Conservation (phyloP, 2,797 vertebrate genomes). For the Chromobotia macracanthus region DNA sequence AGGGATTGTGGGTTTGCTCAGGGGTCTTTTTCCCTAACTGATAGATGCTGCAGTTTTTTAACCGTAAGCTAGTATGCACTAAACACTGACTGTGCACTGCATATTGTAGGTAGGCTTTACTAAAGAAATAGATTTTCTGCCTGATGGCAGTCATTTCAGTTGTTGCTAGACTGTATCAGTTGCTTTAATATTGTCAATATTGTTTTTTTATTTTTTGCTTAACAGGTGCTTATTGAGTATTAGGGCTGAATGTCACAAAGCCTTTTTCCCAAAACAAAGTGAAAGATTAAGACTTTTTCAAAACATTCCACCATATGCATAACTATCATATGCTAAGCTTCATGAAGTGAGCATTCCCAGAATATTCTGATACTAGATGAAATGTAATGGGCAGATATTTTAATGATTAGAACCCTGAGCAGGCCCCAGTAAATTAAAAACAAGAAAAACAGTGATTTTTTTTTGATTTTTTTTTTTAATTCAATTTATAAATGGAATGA, state of each 20-base stretch:
- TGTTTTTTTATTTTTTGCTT: background rate
- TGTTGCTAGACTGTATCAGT: too few species aligned
- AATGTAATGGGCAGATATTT: background rate
- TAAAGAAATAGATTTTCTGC: too few species aligned
- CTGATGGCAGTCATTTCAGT: too few species aligned
- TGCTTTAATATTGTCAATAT: background rate
- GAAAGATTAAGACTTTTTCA: background rate
- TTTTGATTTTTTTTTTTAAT: background rate
- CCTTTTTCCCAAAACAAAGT: background rate
- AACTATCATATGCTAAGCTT: background rate
- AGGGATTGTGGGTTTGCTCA: slow-evolving; percentile 28
- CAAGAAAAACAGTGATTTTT: background rate
- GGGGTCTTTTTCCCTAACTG: background rate
- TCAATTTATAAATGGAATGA: slow-evolving; percentile 2
- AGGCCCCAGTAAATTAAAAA: slow-evolving; percentile 1
- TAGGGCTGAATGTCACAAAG: background rate
- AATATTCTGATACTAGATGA: background rate
- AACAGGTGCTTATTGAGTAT: background rate
- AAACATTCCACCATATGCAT: background rate
- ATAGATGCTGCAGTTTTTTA: background rate
- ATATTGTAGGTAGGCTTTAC: too few species aligned
- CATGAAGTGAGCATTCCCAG: background rate
- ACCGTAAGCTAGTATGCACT: background rate
- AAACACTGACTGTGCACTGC: background rate
- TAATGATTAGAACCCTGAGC: slow-evolving; percentile 3